These are phyloP conservation scores for Fopius arisanus DNA, from an alignment of 1,140 invertebrate species.

Conservation along the genomic window DNA sequence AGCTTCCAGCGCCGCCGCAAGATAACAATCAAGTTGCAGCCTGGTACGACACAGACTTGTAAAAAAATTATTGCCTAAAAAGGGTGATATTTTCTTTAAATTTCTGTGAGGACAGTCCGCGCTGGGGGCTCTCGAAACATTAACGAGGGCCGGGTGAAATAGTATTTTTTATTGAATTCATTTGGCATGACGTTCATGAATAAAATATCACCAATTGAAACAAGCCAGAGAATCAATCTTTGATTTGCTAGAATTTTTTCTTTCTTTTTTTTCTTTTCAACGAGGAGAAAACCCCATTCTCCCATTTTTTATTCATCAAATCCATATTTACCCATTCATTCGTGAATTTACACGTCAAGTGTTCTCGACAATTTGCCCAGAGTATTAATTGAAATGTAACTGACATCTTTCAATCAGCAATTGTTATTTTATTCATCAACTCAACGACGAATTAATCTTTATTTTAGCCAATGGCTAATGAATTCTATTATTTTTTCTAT, in stretches of 20 bases:
- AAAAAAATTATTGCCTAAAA: constrained; percentile 49
- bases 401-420: neutral
- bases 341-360: neutral
- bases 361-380: neutral
- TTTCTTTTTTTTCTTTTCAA: neutral
- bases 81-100: neutral
- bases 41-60: constrained; percentile 97
- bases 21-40: constrained; percentile 90
- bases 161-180: constrained; percentile 14
- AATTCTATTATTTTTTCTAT: neutral
- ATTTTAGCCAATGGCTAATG: neutral
- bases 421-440: neutral
- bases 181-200: neutral
- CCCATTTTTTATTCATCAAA: neutral
- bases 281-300: neutral
- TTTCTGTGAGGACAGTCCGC: neutral
- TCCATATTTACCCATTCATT: neutral
- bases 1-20: constrained; percentile 85
- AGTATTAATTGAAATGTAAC: neutral
- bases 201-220: constrained; percentile 3
- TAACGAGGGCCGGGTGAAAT: neutral
- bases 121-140: neutral
- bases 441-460: neutral
- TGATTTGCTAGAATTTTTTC: neutral
- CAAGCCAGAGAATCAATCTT: neutral